A percentile compares a stretch with the other conserved stretches of the same genome.
These are phyloP conservation scores for Mesitornis unicolor DNA, from an alignment of 2,113 vertebrate species.

Conservation along the genomic window DNA sequence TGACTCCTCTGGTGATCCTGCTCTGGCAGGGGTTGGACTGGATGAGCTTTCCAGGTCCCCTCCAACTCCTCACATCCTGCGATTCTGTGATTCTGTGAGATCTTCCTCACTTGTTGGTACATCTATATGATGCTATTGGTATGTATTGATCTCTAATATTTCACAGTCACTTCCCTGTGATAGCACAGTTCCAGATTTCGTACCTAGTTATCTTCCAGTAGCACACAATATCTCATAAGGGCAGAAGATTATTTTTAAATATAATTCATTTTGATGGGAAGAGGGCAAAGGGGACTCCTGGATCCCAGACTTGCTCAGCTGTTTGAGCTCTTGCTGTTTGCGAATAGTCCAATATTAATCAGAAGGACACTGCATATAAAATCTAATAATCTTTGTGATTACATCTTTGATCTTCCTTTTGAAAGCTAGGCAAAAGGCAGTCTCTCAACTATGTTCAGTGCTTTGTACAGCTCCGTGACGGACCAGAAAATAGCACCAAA, in stretches of 20 bases:
- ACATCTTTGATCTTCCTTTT: neutral
- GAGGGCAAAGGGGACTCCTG: neutral
- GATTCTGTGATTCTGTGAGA: no score
- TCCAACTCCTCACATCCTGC: no score
- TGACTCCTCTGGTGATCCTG: no score
- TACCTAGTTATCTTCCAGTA: neutral
- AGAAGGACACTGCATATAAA: neutral
- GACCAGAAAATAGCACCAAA: slow-evolving; percentile 36
- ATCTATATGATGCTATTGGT: neutral
- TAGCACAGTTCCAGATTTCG: slow-evolving; percentile 6
- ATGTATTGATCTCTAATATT: neutral
- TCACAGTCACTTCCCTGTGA: neutral
- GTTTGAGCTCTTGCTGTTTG: neutral
- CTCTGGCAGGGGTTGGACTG: no score
- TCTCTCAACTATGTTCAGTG: neutral
- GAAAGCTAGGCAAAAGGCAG: neutral
- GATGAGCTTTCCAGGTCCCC: no score
- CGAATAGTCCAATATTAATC: neutral
- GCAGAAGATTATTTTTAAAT: slow-evolving; percentile 3
- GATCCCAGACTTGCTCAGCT: neutral
- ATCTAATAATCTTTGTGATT: slow-evolving; percentile 5
- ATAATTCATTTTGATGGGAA: neutral
- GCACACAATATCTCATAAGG: neutral
- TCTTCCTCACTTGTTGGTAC: neutral
- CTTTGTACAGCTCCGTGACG: neutral